Percentiles rank a stretch among this genome's conserved stretches.
These are phyloP conservation scores for Rhynchomys soricoides DNA, from an alignment of 2,113 vertebrate genomes.

Conservation along the genomic window DNA sequence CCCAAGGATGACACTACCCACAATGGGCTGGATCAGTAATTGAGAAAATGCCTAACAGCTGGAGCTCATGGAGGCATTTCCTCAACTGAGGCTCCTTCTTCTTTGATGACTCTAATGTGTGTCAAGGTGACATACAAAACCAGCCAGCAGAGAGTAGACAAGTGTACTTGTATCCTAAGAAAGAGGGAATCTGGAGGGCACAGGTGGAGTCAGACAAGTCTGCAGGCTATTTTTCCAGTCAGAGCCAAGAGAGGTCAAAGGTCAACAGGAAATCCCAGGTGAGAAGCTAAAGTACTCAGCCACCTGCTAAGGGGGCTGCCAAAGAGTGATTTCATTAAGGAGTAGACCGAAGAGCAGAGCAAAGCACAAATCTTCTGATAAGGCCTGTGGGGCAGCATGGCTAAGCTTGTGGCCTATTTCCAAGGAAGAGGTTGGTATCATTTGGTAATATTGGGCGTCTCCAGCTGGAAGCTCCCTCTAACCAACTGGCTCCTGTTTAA, in stretches of 20 bases:
- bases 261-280: constrained; percentile 52
- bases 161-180: background rate
- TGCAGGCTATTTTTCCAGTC: background rate
- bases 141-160: background rate
- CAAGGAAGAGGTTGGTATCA: background rate
- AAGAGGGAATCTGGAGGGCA: background rate
- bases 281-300: constrained; percentile 41
- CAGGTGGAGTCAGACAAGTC: background rate
- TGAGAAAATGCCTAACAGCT: background rate
- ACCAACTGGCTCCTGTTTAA: background rate
- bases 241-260: constrained; percentile 21
- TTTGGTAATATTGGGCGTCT: background rate
- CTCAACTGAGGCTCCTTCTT: background rate
- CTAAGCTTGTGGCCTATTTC: background rate
- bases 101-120: background rate
- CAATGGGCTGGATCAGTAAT: background rate
- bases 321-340: constrained; percentile 28
- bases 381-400: background rate
- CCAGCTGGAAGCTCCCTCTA: background rate
- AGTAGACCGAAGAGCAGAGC: background rate
- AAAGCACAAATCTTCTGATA: background rate
- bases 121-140: background rate
- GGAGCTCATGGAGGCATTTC: background rate
- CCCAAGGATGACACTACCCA: background rate
- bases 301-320: background rate